Conservation (phyloP, 2,113 vertebrate genomes). For the Malurus cyaneus region DNA sequence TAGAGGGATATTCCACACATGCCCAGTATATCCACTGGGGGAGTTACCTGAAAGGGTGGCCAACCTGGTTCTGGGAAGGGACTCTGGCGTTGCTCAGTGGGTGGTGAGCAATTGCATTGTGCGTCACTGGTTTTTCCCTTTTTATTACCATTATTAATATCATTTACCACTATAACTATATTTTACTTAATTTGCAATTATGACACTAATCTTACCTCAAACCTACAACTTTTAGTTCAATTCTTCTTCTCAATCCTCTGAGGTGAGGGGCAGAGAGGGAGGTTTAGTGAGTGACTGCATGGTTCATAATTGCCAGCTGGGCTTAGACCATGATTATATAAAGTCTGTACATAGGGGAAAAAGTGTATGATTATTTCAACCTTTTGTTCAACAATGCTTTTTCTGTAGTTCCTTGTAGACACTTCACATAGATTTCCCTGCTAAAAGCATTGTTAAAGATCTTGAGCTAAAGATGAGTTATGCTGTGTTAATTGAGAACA, state of each 20-base stretch:
- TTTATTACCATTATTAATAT: background rate
- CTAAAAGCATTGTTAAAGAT: background rate
- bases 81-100: background rate
- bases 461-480: background rate
- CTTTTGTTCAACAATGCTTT: background rate
- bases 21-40: background rate
- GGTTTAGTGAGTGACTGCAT: background rate
- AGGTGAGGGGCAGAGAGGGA: background rate
- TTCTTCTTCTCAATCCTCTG: background rate
- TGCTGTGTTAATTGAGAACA: constrained; percentile 2
- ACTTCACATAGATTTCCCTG: background rate
- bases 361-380: background rate
- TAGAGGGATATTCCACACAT: background rate
- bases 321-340: background rate
- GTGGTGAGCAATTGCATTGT: background rate
- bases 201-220: background rate
- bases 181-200: background rate
- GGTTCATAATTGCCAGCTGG: background rate
- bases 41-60: background rate
- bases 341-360: background rate
- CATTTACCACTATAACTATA: background rate
- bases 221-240: background rate
- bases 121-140: background rate
- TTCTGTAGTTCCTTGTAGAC: background rate
- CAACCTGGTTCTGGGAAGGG: background rate